Evolutionary conservation across 2,113 vertebrate species (phyloP), one percentile per base, ranked within the genome.

Genomic region (Gymnogyps californianus): DNA sequence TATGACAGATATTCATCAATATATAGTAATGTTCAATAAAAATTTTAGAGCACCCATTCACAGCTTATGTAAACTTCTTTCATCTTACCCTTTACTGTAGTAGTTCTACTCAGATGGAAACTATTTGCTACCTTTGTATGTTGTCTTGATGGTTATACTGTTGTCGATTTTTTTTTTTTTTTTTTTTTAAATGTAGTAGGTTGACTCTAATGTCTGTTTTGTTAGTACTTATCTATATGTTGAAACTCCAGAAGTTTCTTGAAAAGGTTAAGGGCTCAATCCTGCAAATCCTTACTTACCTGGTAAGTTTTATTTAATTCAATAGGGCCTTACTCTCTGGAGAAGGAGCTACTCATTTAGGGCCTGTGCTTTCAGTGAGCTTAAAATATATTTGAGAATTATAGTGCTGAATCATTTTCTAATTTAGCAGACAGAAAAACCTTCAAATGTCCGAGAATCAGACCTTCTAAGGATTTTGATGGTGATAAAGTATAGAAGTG

Each of bases 401-500:
- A 40, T 1, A 61, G 54, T 4, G 51, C 83, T 96, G 93, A 83
- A 95, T 91, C 81, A 77, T 87, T 89, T 94, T 84, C 44, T 89
- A 57, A 76, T 94, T 87, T 71, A 87, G 32, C 76, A 93, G 51
- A 13, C 24, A 86, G 58, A 49, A 58, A 64, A 78, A 69, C 59
- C 80, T 93, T 96, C 84, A 77, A 44, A 92, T 82, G 62, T 32
- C 90, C 13, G 16, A 51, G 42, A 87, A 92, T 38, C 19, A 83
- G 44, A 89, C 31, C 25, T 88, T 92, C 24, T 42, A 40, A 87
- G 93, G 76, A 26, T 90, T 92, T 46, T 22, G 72, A 57, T 89
- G 69, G 72, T 95, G 94, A 93, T 94, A 67, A 95, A 93, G 59
- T 61, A 55, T 24, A 90, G 92, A 79, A 90, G n/a, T 78, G 80